Conservation (phyloP, 1,140 invertebrate genomes). For the Drosophila guanche region DNA sequence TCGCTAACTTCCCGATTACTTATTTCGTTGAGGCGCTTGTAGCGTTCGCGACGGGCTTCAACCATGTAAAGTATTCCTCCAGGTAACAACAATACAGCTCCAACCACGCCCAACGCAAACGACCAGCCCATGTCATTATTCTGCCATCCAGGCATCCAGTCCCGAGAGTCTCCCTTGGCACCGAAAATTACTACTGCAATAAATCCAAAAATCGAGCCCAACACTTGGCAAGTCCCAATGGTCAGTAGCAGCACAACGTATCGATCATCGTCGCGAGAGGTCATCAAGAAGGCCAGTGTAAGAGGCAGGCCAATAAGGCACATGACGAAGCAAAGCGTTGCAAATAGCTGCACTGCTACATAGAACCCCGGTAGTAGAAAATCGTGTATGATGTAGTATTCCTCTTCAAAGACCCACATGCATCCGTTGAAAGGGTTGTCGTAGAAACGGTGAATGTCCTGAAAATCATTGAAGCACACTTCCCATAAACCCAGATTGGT, state of each 20-base stretch:
- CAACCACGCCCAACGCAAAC: slow-evolving; percentile 93
- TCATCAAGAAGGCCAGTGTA: slow-evolving; percentile 89
- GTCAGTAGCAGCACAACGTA: slow-evolving; percentile 90
- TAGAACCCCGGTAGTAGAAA: slow-evolving; percentile 94
- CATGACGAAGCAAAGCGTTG: slow-evolving; percentile 92
- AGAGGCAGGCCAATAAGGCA: slow-evolving; percentile 89
- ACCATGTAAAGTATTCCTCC: slow-evolving; percentile 91
- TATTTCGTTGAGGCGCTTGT: slow-evolving; percentile 88
- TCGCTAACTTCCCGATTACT: slow-evolving; percentile 86
- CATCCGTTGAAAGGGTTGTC: slow-evolving; percentile 92
- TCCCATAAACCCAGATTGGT: slow-evolving; percentile 95
- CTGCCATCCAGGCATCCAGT: slow-evolving; percentile 98
- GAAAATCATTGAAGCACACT: slow-evolving; percentile 93
- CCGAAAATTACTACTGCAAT: slow-evolving; percentile 90
- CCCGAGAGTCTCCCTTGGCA: slow-evolving; percentile 92
- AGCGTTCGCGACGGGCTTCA: slow-evolving; percentile 90
- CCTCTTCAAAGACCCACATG: slow-evolving; percentile 97
- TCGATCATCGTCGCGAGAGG: slow-evolving; percentile 90
- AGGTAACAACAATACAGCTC: slow-evolving; percentile 89
- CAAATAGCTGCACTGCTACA: slow-evolving; percentile 96
- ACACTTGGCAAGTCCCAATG: slow-evolving; percentile 88
- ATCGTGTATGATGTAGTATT: slow-evolving; percentile 95
- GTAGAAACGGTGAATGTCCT: slow-evolving; percentile 91
- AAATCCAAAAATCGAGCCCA: slow-evolving; percentile 89
- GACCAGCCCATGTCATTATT: slow-evolving; percentile 98